These are phyloP conservation scores for Cosmorhoe ocellata DNA, from an alignment of 2,888 invertebrate genomes.

Conservation along the genomic window DNA sequence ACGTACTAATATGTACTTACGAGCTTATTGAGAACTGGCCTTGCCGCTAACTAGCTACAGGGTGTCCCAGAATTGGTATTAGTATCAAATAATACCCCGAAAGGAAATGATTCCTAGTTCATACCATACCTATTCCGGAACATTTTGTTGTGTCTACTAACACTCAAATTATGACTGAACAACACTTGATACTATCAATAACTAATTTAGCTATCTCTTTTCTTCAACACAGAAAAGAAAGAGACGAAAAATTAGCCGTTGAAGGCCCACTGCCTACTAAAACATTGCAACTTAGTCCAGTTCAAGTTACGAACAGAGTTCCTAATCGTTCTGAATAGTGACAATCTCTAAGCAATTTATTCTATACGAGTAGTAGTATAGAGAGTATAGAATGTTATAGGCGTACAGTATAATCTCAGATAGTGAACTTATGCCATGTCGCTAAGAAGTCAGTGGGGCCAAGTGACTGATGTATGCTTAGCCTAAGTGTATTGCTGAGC, in stretches of 20 bases:
- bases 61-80: too few relatives aligned
- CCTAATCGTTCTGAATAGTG: too few relatives aligned
- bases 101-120: too few relatives aligned
- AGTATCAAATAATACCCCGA: too few relatives aligned
- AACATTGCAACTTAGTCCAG: neutral
- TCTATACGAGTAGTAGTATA: too few relatives aligned
- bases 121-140: too few relatives aligned
- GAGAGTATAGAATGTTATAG: too few relatives aligned
- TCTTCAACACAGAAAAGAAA: neutral
- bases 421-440: neutral
- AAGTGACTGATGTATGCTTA: slow-evolving; percentile 5
- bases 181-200: neutral
- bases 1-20: slow-evolving; percentile 20
- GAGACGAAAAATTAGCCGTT: neutral
- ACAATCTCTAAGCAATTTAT: too few relatives aligned
- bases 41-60: slow-evolving; percentile 30
- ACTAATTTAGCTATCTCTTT: neutral
- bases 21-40: slow-evolving; percentile 31
- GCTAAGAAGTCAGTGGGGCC: neutral
- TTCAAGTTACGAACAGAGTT: too few relatives aligned
- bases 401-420: too few relatives aligned
- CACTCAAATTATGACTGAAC: slow-evolving; percentile 23
- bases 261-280: neutral
- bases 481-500: slow-evolving; percentile 1
- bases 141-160: neutral